Base-by-base conservation (phyloP, 2,797 vertebrate species). In the Neostethus bicornis region DNA sequence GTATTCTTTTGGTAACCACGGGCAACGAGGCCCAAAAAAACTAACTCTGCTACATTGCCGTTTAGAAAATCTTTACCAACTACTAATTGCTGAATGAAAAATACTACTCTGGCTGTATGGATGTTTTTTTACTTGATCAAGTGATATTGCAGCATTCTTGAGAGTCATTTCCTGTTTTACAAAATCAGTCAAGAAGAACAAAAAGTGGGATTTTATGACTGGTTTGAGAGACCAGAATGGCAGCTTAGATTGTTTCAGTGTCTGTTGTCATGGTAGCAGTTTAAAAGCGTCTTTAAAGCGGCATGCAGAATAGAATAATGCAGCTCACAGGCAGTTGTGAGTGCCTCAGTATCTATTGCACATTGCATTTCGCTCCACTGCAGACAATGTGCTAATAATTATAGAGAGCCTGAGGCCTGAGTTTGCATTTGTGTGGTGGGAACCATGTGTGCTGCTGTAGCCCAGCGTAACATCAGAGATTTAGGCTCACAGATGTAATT, bases 361-460 rank as follows among this genome's bases (percentile, higher is more conserved):
- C 67, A 5, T 32, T 76, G 75, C 51, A 23, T 77, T 79, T 79
- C 60, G 77, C 70, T 76, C 56, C 21, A 31, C 60, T 56, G 50
- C 21, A 41, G 64, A 85, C 80, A 83, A 85, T 84, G 78, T 87
- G 87, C 70, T 84, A 85, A 90, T 89, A 85, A 87, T 90, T 90
- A 89, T 24, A 80, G 69, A 45, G 49, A 75, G 80, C 83, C 77
- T 1, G 46, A 41, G 84, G 77, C 66, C 64, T 65, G 75, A 66
- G 64, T 73, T 80, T 81, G 79, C 70, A 61, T 79, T 76, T 81
- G 52, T 70, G 76, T 54, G 61, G 70, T 66, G 63, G 69, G 79
- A 70, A 61, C 66, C 73, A 70, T 50, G 65, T 73, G 53, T 24
- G 44, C 48, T 24, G 31, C 60, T 44, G 25, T 48, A 58, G 21